Conservation (phyloP, 1,140 invertebrate genomes). For the Reticulitermes speratus region DNA sequence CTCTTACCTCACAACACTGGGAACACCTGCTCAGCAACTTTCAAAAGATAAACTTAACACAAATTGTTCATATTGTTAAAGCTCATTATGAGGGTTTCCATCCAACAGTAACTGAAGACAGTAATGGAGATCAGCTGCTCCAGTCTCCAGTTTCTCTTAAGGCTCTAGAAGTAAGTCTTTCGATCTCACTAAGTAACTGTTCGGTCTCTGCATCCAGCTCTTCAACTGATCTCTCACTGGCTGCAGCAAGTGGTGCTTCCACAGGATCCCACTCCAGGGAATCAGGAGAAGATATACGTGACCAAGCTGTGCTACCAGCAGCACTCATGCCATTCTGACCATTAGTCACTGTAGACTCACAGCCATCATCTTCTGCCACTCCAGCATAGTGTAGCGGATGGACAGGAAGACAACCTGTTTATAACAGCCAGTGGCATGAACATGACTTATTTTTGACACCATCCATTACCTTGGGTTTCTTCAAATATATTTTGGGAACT, state of each 20-base stretch:
- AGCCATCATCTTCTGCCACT: slow-evolving; percentile 22
- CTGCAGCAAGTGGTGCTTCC: slow-evolving; percentile 46
- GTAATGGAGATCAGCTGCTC: slow-evolving; percentile 31
- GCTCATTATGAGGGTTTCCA: not conserved
- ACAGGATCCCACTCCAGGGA: slow-evolving; percentile 59
- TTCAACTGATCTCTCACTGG: slow-evolving; percentile 28
- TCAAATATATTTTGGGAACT: too few species aligned
- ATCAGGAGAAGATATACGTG: slow-evolving; percentile 54
- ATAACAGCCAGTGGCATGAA: slow-evolving; percentile 41
- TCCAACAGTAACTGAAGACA: not conserved
- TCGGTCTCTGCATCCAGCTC: slow-evolving; percentile 53
- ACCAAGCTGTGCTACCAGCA: slow-evolving; percentile 51
- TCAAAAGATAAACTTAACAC: not conserved
- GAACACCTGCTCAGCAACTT: not conserved
- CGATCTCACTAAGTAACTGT: slow-evolving; percentile 54
- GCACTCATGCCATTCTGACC: slow-evolving; percentile 14
- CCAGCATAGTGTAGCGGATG: slow-evolving; percentile 26
- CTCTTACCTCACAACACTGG: too few species aligned
- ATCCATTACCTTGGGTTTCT: too few species aligned
- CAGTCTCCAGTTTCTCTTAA: slow-evolving; percentile 54
- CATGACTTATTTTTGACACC: not conserved
- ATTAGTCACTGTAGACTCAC: not conserved
- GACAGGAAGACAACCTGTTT: slow-evolving; percentile 42
- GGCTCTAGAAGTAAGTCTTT: slow-evolving; percentile 53
- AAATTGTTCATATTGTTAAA: not conserved